Evolutionary conservation across 2,113 vertebrate species (phyloP).

Genomic region (Melanocharis versteri): DNA sequence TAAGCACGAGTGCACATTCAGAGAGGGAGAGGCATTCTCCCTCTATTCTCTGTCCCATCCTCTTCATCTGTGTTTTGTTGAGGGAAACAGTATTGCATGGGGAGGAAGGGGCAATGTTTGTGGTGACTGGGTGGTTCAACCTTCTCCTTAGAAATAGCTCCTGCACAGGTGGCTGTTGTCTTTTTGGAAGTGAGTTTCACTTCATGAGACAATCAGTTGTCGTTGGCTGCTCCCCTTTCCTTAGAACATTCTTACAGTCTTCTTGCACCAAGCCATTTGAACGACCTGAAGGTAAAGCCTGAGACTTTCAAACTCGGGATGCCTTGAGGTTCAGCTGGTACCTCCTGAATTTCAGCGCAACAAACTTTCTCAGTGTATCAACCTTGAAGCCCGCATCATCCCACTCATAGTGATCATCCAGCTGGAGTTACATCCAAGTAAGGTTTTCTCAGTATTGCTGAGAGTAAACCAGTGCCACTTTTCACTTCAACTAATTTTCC

Average conservation of each 20-base stretch:
- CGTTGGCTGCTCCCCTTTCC: not conserved
- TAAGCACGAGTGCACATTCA: not conserved
- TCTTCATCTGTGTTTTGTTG: not conserved
- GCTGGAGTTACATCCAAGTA: not conserved
- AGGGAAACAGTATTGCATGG: not conserved
- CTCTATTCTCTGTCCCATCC: not conserved
- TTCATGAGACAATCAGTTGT: not conserved
- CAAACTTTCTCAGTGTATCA: not conserved
- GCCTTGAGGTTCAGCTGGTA: not conserved
- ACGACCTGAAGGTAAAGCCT: not conserved
- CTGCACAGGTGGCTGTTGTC: rapidly evolving
- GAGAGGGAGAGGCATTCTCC: not conserved
- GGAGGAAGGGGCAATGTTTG: not conserved
- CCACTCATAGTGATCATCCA: not conserved
- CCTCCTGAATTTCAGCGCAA: not conserved
- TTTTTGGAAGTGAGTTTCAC: not conserved
- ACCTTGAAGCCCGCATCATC: not conserved
- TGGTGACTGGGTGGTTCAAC: rapidly evolving
- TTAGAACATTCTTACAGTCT: not conserved
- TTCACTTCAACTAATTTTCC: not conserved
- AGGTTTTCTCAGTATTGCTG: not conserved
- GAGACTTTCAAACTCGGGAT: not conserved
- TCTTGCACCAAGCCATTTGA: not conserved
- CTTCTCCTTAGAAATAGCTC: not conserved
- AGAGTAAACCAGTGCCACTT: not conserved